Evolutionary conservation across 2,888 invertebrate genomes (phyloP).

Genomic region (Onchidella celtica): DNA sequence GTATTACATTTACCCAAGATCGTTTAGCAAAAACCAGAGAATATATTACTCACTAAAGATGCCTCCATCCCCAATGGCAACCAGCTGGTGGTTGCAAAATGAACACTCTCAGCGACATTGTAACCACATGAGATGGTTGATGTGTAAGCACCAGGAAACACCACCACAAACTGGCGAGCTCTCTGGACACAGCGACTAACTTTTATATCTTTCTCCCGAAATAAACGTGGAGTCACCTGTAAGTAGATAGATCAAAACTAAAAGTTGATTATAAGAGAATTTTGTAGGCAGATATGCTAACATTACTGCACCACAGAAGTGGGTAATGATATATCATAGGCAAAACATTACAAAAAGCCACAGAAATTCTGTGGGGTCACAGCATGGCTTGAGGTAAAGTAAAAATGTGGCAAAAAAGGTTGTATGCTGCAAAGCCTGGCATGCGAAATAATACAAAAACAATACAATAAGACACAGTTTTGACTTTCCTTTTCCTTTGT

Average conservation of each 20-base stretch:
- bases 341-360: too few species aligned
- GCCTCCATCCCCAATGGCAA: constrained; percentile 86
- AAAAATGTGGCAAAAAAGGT: too few species aligned
- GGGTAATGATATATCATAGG: neutral
- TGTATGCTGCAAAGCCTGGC: too few species aligned
- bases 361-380: too few species aligned
- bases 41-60: too few species aligned
- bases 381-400: too few species aligned
- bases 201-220: constrained; percentile 89
- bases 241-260: neutral
- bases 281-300: neutral
- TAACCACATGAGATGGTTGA: constrained; percentile 94
- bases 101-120: constrained; percentile 94
- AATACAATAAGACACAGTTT: too few species aligned
- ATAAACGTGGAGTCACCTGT: constrained; percentile 88
- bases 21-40: too few species aligned
- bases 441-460: too few species aligned
- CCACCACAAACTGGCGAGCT: constrained; percentile 93
- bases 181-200: constrained; percentile 90
- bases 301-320: neutral
- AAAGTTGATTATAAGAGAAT: neutral
- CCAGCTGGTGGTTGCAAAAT: constrained; percentile 92
- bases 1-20: too few species aligned
- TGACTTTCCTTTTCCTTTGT: too few species aligned
- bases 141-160: constrained; percentile 93